phyloP scores from a whole-genome alignment of 2,113 vertebrate genomes.

The Varanus komodoensis region DNA sequence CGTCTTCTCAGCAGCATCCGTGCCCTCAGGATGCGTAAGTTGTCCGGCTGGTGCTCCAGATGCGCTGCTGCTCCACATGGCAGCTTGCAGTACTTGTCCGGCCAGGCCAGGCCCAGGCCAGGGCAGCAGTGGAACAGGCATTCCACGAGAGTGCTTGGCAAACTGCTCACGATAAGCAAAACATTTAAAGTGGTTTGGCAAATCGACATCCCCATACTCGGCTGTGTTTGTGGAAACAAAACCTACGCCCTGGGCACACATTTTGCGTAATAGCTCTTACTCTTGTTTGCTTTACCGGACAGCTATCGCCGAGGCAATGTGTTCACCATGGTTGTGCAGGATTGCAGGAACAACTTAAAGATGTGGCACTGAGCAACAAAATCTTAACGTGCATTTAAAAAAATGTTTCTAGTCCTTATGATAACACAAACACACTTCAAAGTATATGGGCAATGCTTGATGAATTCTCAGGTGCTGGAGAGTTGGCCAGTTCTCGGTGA shows the following conservation, averaged over 20 bases:
- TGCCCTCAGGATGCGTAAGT: neutral
- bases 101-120: neutral
- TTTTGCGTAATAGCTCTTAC: neutral
- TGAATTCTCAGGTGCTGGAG: neutral
- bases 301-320: neutral
- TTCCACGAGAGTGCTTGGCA: neutral
- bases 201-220: neutral
- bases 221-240: neutral
- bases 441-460: neutral
- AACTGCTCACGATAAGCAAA: neutral
- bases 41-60: neutral
- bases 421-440: neutral
- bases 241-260: neutral
- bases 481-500: neutral
- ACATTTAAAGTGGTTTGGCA: neutral
- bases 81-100: neutral
- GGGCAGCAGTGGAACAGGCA: neutral
- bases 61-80: neutral
- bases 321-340: neutral
- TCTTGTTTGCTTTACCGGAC: neutral
- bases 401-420: neutral
- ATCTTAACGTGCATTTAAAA: neutral
- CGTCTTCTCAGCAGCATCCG: too few species aligned
- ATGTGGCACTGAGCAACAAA: neutral
- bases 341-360: neutral